These are phyloP conservation scores for Pithys albifrons DNA, from an alignment of 2,113 vertebrate species.

Conservation along the genomic window DNA sequence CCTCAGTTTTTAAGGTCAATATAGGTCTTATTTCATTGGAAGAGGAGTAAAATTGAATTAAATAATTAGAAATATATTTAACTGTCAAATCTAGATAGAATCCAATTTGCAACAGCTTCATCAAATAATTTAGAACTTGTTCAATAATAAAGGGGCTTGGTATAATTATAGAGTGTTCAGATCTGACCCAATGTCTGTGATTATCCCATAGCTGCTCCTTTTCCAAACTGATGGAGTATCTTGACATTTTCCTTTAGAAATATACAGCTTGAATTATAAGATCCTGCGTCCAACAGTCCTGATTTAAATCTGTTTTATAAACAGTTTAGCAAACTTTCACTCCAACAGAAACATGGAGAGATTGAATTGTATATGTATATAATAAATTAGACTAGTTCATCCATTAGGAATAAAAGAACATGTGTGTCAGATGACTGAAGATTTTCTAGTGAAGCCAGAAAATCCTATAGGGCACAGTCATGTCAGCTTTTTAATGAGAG, in stretches of 20 bases:
- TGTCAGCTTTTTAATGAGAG: slow-evolving; percentile 33
- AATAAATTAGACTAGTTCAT: background rate
- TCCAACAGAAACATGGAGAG: background rate
- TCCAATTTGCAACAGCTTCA: background rate
- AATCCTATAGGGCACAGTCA: background rate
- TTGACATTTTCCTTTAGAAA: background rate
- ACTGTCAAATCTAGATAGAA: background rate
- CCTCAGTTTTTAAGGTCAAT: background rate
- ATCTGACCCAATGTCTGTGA: background rate
- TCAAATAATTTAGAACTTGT: background rate
- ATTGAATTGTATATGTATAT: background rate
- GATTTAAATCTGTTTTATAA: background rate
- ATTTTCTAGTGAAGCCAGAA: background rate
- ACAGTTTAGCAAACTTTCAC: background rate
- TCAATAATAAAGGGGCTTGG: background rate
- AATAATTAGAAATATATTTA: slow-evolving; percentile 10
- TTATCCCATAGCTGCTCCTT: background rate
- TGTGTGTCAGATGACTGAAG: background rate
- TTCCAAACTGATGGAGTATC: background rate
- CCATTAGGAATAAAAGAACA: background rate
- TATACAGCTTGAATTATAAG: background rate
- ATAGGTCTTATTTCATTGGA: background rate
- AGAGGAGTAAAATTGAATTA: background rate
- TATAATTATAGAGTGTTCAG: background rate
- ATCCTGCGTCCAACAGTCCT: background rate